Base-by-base conservation (phyloP, 1,140 invertebrate species). In the Drosophila kurseongensis region DNA sequence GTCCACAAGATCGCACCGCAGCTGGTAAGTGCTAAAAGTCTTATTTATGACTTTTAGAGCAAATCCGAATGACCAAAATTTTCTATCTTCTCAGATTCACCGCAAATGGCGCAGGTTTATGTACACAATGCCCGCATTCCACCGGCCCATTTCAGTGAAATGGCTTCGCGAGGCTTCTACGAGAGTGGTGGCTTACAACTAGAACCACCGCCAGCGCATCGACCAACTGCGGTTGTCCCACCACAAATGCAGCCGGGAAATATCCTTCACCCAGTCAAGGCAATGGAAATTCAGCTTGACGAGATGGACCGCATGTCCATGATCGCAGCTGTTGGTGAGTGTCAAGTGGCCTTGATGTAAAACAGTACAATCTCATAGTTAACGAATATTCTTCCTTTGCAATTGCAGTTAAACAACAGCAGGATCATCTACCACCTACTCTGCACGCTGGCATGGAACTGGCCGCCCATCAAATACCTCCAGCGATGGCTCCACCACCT, bases 1-100 rank as follows among this genome's bases (percentile, higher is more conserved):
- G 95, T 32, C 95, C 96, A 5, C 96, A 96, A 74, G 96, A 97
- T 90, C 93, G 96, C 58, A 94, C 94, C 18, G 96, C 96, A 65
- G 96, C 96, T 47, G 96, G 94, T 95, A 91, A 93, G 91, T 91
- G 59, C 36, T 29, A 1, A 35, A 38, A 5, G 6, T 9, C 35
- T 35, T 3, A 50, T 4, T 35, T 3, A 50, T 4, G 23, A 4
- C 13, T 23, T 1, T 18, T 2, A 44, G 4, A 10, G 10, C 44
- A 2, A 16, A 27, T 66, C 6, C 5, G 4, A 42, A 9, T 10
- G 14, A 35, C 14, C 8, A 6, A 10, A 14, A 50, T 10, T 18
- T 5, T 10, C 0, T 36, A 12, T 5, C 5, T 38, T 45, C 9
- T 9, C 35, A 94, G 94, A 96, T 80, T 96, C 96, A 52, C 96